Base-by-base conservation (phyloP, 2,888 invertebrate species). In the Calameuta idolon region DNA sequence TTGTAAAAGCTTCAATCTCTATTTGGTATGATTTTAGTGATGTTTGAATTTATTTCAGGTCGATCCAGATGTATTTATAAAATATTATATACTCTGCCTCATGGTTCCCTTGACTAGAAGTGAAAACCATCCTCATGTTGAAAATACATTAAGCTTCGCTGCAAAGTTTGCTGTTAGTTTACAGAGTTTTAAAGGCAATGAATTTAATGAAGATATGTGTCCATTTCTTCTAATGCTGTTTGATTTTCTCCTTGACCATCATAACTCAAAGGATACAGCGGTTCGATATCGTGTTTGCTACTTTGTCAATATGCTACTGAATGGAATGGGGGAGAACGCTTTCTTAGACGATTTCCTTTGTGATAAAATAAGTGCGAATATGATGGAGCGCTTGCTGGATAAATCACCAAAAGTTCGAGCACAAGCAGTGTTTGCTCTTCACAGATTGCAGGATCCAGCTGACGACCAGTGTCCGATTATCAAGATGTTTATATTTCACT, bases 241-340 rank as follows among this genome's bases (percentile, higher is more conserved):
- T 88, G 92, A 94, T 55, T 94, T 94, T 83, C 92, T 95, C 75
- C 93, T 95, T 85, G 91, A 93, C 83, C 83, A 89, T 81, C 92
- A 94, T 89, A 92, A 91, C 55, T 93, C 93, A 23, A 92, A 92
- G 34, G 92, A 93, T 40, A 69, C 92, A 90, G 83, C 93, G 91
- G 93, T 97, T 31, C 93, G 97, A 35, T 96, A 94, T 91, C 93
- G 97, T 74, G 93, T 96, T 0, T 97, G 97, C 88, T 95, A 96
- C 89, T 93, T 97, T 86, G 93, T 97, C 68, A 96, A 96, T 81
- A 94, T 95, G 86, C 93, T 97, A 74, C 92, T 98, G 9, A 93
- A 94, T 76, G 94, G 95, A 33, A 93, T 97, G 80, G 96, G 96
- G 1, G 95, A 95, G 34, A 94, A 96, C 85, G 96, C 96, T 0